Conservation (phyloP, 2,888 invertebrate genomes). For the Drepanosiphum platanoidis region DNA sequence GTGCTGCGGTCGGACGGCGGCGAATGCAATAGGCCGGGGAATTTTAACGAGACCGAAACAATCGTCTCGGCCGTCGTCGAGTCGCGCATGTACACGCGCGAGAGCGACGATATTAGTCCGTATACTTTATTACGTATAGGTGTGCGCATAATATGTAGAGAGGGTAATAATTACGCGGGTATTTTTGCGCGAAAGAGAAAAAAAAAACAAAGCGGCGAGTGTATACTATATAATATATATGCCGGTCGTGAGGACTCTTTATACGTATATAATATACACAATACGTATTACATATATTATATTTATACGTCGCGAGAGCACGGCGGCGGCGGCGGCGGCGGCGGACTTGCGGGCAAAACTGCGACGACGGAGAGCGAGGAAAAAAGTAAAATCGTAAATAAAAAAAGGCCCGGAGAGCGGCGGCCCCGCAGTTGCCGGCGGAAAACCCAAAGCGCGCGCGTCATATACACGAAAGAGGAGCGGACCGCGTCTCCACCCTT, state of each 20-base stretch:
- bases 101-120: not conserved
- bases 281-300: too few relatives aligned
- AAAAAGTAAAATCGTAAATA: slow-evolving; percentile 46
- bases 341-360: not conserved
- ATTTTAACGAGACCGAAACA: slow-evolving; percentile 56
- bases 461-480: slow-evolving; percentile 32
- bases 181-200: not conserved
- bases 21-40: slow-evolving; percentile 3
- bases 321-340: not conserved
- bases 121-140: not conserved
- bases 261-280: too few relatives aligned
- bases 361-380: too few relatives aligned
- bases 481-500: slow-evolving; percentile 56
- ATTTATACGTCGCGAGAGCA: too few relatives aligned
- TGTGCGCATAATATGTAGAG: not conserved
- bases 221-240: not conserved
- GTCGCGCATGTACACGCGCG: not conserved
- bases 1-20: not conserved
- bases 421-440: not conserved
- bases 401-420: slow-evolving; percentile 30
- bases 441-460: not conserved
- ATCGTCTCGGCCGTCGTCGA: slow-evolving; percentile 22
- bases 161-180: slow-evolving; percentile 12
- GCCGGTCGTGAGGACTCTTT: too few relatives aligned
- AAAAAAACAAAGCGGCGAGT: slow-evolving; percentile 27